Base-by-base conservation (phyloP, 2,888 invertebrate genomes). In the Acanthosepion pharaonis region DNA sequence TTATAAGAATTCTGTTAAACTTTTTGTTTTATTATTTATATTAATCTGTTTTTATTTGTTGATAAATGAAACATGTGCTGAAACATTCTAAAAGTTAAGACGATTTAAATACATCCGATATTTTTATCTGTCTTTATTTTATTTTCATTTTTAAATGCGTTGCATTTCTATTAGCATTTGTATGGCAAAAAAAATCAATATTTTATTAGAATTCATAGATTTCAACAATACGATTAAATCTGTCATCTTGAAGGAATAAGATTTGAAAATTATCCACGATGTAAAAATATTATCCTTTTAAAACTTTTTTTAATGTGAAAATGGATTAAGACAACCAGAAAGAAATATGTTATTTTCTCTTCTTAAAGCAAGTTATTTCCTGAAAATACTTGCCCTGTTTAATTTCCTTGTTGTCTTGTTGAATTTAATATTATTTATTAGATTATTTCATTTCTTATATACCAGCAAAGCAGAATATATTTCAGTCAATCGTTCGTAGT, bases 201-300 rank as follows among this genome's bases (percentile, higher is more conserved):
- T n/a, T 78, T 78, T 78, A 78, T 78, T 78, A 78, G 78, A 78
- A 78, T 78, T 33, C 78, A 78, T 78, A 78, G 33, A 78, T n/a
- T 78, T n/a, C n/a, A 8, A 33, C 15, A 78, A 33, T 78, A n/a
- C 28, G 28, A 5, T n/a, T 28, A 78, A 78, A 78, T 78, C n/a
- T 78, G 78, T 33, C 78, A 78, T 33, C n/a, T 78, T n/a, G 78
- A n/a, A 59, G 59, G 15, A 78, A 78, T 78, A 33, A n/a, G 8
- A 78, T 78, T 78, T 78, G 3, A 9, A 33, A n/a, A 78, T 78
- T 78, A 78, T 33, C n/a, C 9, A n/a, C 78, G 11, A 6, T 6
- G 20, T 1, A 59, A 59, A 23, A 23, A 59, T 23, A 78, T 33
- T 15, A 18, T 4, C n/a, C 15, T 64, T 3, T 25, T 8, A 64